A percentile compares a stretch with the other conserved stretches of the same genome.
Conservation (phyloP, 2,113 vertebrate genomes). For the Cephalopterus ornatus region DNA sequence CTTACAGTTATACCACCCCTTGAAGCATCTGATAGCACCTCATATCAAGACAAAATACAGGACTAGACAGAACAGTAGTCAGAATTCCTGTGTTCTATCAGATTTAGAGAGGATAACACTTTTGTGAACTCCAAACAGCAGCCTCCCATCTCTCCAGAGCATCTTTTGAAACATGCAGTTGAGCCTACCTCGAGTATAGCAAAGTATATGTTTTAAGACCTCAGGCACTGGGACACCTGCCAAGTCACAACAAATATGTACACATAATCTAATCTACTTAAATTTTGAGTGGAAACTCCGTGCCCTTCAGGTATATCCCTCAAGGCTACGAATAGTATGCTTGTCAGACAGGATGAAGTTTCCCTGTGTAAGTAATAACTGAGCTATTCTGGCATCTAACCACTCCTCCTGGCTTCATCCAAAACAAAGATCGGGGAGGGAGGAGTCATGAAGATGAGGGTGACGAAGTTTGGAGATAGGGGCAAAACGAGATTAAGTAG, state of each 20-base stretch:
- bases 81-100: neutral
- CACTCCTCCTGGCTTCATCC: neutral
- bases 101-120: neutral
- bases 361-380: conserved; percentile 15
- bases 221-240: conserved; percentile 17
- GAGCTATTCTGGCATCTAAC: neutral
- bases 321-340: conserved; percentile 38
- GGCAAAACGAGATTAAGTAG: neutral
- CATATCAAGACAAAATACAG: conserved; percentile 4
- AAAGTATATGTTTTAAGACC: conserved; percentile 22
- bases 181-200: neutral
- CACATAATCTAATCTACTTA: conserved; percentile 58
- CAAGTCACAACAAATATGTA: conserved; percentile 62
- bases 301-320: conserved; percentile 53
- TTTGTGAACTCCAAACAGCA: conserved; percentile 1
- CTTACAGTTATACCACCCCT: neutral
- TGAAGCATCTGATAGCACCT: neutral
- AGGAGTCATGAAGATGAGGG: neutral
- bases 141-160: neutral
- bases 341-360: conserved; percentile 49
- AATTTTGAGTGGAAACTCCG: conserved; percentile 47
- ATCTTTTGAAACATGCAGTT: neutral
- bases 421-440: neutral
- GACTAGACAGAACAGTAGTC: conserved; percentile 24
- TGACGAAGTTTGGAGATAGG: neutral